Base-by-base conservation (phyloP, 2,113 vertebrate species). In the Corvus cornix region DNA sequence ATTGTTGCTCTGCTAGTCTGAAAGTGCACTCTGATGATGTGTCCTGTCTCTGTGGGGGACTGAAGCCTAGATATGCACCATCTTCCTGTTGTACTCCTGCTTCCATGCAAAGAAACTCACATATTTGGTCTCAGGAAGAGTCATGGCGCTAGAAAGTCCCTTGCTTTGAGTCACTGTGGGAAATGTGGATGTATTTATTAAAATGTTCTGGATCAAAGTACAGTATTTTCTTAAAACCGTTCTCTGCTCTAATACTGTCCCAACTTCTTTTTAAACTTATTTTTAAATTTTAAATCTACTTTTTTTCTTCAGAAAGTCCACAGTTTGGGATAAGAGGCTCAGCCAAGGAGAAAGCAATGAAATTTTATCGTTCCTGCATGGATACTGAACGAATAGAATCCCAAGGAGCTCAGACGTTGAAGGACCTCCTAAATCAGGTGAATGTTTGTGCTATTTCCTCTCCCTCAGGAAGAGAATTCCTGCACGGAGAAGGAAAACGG, bases 361-460 rank as follows among this genome's bases (percentile, higher is more conserved):
- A 52, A 18, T 99, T 99, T 97, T 99, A 99, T 94, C 95, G 7
- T 22, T 98, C 98, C 84, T 99, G 99, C 91, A 98, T 99, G 98
- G 97, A 99, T 90, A 98, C 95, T 6, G 84, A 80, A 67, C 95
- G 55, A 68, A 98, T 98, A 93, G 98, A 99, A 51, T 97, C 91
- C 1, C 96, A 95, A 64, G 99, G 98, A 67, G 86, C 89, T 68
- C 97, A 98, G 60, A 98, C 98, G 21, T 95, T 99, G 94, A 98
- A 98, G 83, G 80, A 97, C 53, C 95, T 99, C 92, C 97, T 99
- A 80, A 97, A 98, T 85, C 97, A 98, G 98, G 99, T 99, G 91
- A 98, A 95, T 53, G 7, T 44, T 80, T 62, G 19, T 59, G 58
- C 44, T 75, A 9, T 81, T 68, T 84, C 13, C 23, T 84, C 19